Base-by-base conservation (phyloP, 2,888 invertebrate species). In the Leucoma salicis region DNA sequence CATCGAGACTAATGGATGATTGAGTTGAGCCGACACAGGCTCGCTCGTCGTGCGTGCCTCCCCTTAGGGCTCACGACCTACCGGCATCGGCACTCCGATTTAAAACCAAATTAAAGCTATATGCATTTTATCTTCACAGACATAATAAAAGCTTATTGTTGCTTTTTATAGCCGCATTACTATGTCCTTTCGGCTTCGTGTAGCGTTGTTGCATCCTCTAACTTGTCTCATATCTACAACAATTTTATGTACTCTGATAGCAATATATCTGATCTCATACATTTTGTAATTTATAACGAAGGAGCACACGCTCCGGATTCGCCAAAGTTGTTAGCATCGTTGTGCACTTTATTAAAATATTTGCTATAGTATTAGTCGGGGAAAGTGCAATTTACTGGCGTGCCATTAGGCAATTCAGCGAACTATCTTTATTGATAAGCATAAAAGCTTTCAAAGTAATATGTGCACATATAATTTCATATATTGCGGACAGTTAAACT, bases 1-100 rank as follows among this genome's bases (percentile, higher is more conserved):
- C 78, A 78, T 82, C 78, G 76, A 81, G 71, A 81, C 82, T 81
- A 82, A 83, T 85, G 83, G 78, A 81, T 80, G 82, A 83, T 83
- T 74, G 78, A 21, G 3, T 21, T 8, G 21, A 5, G 21, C 21
- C 31, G 35, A 45, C 42, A 42, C 46, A 46, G 47, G 45, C 47
- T 39, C 11, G 2, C 6, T 10, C 8, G 5, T 10, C 3, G 4
- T 10, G 3, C 10, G 2, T 10, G 25, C 25, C 25, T 3, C 10
- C 5, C 25, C 16, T 16, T 16, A 6, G 25, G 25, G 2, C 27
- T 27, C 12, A 27, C 27, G 27, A 21, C 21, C 2, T 8, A 21
- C 21, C 21, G 21, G 7, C 21, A 8, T 42, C 51, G 46, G 42
- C 53, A 47, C 50, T 1, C 6, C 49, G 46, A 52, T 44, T 53